Evolutionary conservation across 2,888 invertebrate genomes (phyloP).

Genomic region (Parnassius glacialis): DNA sequence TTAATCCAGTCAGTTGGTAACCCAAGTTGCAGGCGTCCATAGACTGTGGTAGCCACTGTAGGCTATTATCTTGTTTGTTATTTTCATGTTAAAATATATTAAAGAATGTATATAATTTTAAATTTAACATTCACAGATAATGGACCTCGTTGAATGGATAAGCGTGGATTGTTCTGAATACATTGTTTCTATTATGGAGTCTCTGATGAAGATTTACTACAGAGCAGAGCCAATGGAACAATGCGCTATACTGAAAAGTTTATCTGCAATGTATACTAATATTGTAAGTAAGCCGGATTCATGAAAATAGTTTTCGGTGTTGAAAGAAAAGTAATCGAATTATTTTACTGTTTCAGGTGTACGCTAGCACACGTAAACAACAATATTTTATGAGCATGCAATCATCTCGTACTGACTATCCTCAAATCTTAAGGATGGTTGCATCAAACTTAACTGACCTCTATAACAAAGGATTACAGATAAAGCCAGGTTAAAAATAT

Average conservation of each 20-base stretch:
- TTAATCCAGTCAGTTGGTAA: too few species aligned
- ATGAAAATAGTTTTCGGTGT: too few species aligned
- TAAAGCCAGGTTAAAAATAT: constrained; percentile 52
- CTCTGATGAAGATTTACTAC: constrained; percentile 47
- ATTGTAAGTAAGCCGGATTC: constrained; percentile 48
- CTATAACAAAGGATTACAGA: constrained; percentile 55
- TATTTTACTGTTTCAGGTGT: constrained; percentile 42
- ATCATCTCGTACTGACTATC: constrained; percentile 37
- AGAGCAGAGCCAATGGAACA: constrained; percentile 60
- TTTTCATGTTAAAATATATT: too few species aligned
- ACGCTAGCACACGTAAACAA: constrained; percentile 43
- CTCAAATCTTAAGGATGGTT: constrained; percentile 41
- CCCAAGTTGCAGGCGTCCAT: too few species aligned
- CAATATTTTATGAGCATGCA: constrained; percentile 48
- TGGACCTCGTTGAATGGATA: constrained; percentile 65
- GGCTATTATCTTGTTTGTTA: too few species aligned
- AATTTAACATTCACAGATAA: constrained; percentile 45
- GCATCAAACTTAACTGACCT: constrained; percentile 46
- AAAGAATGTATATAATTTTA: background rate
- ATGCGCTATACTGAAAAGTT: constrained; percentile 54
- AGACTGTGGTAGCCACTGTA: too few species aligned
- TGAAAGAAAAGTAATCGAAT: too few species aligned
- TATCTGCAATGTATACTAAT: constrained; percentile 64
- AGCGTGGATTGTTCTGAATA: constrained; percentile 51
- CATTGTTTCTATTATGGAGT: constrained; percentile 48